Base-by-base conservation (phyloP, 2,113 vertebrate genomes). In the Amia ocellicauda region DNA sequence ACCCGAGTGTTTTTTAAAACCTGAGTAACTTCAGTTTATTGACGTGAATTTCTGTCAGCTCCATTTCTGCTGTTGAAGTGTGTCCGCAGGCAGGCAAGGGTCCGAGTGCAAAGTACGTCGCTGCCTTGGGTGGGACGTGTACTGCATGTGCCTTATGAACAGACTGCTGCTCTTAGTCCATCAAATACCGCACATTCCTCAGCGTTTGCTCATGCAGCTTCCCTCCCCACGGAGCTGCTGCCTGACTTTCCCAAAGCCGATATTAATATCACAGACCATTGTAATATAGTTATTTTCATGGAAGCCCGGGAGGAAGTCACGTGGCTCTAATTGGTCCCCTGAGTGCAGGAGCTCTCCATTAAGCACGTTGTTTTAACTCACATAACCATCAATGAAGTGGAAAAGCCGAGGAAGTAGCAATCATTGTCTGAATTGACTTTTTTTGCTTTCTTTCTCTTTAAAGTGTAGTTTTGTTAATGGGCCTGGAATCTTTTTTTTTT, bases 201-300 rank as follows among this genome's bases (percentile, higher is more conserved):
- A 83, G 82, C 60, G 82, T 89, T 94, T 91, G 87, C 85, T 91
- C 89, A 90, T 85, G 79, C 90, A 77, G 80, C 85, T 90, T 88
- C 83, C 88, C 89, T 93, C 93, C 93, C 93, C 70, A 64, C 1
- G 85, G 93, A 91, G 86, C 85, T 59, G 57, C 85, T 81, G 88
- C 81, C 80, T 86, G 83, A 87, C 90, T 95, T 96, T 94, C 94
- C 93, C 93, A 96, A 94, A 95, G 93, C 82, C 28, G 89, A 93
- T 96, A 97, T 98, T 98, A 98, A 98, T 98, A 98, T 95, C 93
- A 83, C 91, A 94, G 93, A 79, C 93, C 92, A 96, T 99, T 98
- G 95, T 97, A 91, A 95, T 90, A 90, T 84, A 93, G 92, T 94
- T 95, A 93, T 94, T 95, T 98, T 96, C 92, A 93, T 94, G 93